A percentile compares a stretch with the other conserved stretches of the same genome.
Evolutionary conservation across 2,113 vertebrate genomes (phyloP).

Genomic region (Calyptomena viridis): DNA sequence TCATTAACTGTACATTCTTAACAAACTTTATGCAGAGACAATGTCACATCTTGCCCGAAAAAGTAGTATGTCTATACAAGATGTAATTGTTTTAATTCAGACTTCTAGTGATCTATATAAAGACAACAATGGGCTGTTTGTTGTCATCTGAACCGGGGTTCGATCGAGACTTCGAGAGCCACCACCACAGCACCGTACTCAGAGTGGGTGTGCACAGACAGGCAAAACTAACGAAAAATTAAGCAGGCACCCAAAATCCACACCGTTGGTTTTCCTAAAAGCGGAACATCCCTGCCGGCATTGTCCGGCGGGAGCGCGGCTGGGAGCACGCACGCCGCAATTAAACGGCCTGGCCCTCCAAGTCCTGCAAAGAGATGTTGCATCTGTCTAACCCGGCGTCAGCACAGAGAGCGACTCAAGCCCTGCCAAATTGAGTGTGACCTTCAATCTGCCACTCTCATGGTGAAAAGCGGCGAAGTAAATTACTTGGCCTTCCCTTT

Average conservation of each 20-base stretch:
- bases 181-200: rapidly evolving
- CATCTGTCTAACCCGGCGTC: conserved; percentile 56
- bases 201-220: rapidly evolving
- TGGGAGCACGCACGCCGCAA: not conserved
- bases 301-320: not conserved
- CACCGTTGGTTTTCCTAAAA: rapidly evolving
- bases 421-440: conserved; percentile 71
- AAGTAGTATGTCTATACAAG: not conserved
- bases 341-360: not conserved
- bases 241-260: not conserved
- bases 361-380: conserved; percentile 15
- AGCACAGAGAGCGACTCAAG: conserved; percentile 56
- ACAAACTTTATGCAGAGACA: not conserved
- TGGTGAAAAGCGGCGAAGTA: conserved; percentile 69
- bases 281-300: rapidly evolving
- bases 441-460: conserved; percentile 82
- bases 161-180: not conserved
- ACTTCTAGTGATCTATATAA: not conserved
- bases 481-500: conserved; percentile 71
- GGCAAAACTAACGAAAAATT: rapidly evolving
- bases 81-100: conserved; percentile 16
- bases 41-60: not conserved
- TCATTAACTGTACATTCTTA: conserved; percentile 2
- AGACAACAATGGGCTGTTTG: conserved; percentile 27
- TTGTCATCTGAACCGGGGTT: not conserved